Percentiles rank a stretch among this genome's conserved stretches.
Conservation (phyloP, 2,113 vertebrate genomes). For the Bothrops jararaca region DNA sequence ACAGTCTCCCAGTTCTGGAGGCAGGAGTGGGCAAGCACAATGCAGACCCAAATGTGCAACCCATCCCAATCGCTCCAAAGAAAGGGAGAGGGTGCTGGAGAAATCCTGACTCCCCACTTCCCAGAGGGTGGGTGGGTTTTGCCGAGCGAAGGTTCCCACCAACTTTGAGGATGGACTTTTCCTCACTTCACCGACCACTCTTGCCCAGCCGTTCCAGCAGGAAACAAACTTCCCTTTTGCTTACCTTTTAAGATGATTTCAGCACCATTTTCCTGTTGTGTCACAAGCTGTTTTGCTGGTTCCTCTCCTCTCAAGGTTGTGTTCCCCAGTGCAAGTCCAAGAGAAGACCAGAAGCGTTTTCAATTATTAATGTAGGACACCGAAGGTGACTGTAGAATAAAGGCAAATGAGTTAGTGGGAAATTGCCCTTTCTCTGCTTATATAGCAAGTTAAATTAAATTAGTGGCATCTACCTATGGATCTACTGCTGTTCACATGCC, state of each 20-base stretch:
- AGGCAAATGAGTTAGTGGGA: constrained; percentile 47
- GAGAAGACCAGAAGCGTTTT: constrained; percentile 55
- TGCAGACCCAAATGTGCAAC: not conserved
- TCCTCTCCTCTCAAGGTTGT: constrained; percentile 57
- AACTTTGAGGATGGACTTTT: not conserved
- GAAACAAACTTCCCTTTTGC: not conserved
- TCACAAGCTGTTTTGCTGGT: constrained; percentile 39
- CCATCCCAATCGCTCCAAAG: not conserved
- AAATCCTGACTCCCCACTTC: not conserved
- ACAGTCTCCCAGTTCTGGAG: not conserved
- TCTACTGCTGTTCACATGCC: constrained; percentile 54
- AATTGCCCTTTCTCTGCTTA: constrained; percentile 37
- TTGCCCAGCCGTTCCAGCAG: not conserved
- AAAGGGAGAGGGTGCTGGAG: not conserved
- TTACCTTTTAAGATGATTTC: constrained; percentile 62
- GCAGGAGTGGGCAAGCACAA: not conserved
- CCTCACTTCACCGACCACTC: not conserved
- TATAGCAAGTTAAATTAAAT: constrained; percentile 57
- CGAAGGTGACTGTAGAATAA: constrained; percentile 61
- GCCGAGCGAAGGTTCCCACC: not conserved
- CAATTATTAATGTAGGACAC: constrained; percentile 52
- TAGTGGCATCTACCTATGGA: constrained; percentile 60
- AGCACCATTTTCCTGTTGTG: constrained; percentile 47
- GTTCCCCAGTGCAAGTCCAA: constrained; percentile 58
- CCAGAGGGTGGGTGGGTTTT: no score